Percentiles rank a stretch among this genome's conserved stretches.
phyloP scores from a whole-genome alignment of 2,888 invertebrate species.

The Eutolmus rufibarbis region DNA sequence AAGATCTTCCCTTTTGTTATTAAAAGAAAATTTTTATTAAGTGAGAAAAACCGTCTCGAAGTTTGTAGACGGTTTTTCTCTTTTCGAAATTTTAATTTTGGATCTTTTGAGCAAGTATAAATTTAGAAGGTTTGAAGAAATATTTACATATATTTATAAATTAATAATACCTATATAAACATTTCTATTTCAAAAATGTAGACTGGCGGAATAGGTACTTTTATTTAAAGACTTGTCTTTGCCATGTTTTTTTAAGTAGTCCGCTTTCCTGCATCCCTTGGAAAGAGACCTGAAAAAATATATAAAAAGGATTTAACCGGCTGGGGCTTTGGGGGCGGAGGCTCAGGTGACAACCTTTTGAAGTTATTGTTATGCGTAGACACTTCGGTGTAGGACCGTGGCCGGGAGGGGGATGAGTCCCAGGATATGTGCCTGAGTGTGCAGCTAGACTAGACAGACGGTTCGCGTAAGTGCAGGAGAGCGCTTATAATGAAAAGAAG shows the following conservation, averaged over 20 bases:
- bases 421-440: neutral
- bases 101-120: neutral
- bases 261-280: neutral
- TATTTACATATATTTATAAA: no score
- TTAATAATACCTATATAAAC: neutral
- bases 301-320: neutral
- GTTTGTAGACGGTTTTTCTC: neutral
- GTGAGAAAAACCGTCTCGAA: neutral
- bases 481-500: neutral
- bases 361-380: conserved; percentile 13
- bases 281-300: neutral
- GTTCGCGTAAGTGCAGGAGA: neutral
- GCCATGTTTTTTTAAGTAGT: neutral
- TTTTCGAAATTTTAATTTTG: neutral
- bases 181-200: neutral
- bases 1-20: neutral
- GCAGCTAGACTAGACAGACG: neutral
- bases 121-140: no score
- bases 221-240: neutral
- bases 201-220: neutral
- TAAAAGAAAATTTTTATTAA: neutral
- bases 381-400: neutral
- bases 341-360: conserved; percentile 12
- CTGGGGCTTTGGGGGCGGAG: neutral
- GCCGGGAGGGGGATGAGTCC: neutral